phyloP scores from a whole-genome alignment of 2,113 vertebrate species.

The Panthera leo region DNA sequence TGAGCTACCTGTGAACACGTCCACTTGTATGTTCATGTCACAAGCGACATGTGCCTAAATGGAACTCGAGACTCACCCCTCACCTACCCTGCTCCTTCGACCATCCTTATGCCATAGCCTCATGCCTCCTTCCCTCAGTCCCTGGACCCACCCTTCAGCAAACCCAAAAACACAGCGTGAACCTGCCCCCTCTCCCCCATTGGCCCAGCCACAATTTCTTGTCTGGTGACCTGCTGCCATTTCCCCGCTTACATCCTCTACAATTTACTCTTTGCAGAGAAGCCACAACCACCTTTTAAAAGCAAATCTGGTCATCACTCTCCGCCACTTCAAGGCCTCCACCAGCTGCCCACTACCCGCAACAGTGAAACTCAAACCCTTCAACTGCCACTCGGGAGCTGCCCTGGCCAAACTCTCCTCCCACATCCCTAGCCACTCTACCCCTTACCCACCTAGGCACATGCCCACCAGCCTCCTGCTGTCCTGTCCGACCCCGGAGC shows the following conservation, averaged over 20 bases:
- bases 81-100: not conserved
- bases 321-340: not conserved
- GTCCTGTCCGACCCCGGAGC: not conserved
- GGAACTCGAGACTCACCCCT: not conserved
- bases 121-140: not conserved
- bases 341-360: not conserved
- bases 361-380: not conserved
- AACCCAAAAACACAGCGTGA: not conserved
- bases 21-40: rapidly evolving
- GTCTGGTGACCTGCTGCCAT: not conserved
- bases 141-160: not conserved
- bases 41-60: not conserved
- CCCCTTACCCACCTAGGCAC: not conserved
- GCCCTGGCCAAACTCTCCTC: not conserved
- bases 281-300: slow-evolving; percentile 2
- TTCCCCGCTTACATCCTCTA: not conserved
- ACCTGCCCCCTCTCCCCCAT: not conserved
- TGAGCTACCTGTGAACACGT: not conserved
- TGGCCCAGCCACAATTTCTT: not conserved
- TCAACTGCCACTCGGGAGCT: not conserved
- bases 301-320: not conserved
- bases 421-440: not conserved
- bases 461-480: not conserved
- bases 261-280: not conserved
- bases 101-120: not conserved